Evolutionary conservation across 2,113 vertebrate genomes (phyloP).

Genomic region (Manacus vitellinus): DNA sequence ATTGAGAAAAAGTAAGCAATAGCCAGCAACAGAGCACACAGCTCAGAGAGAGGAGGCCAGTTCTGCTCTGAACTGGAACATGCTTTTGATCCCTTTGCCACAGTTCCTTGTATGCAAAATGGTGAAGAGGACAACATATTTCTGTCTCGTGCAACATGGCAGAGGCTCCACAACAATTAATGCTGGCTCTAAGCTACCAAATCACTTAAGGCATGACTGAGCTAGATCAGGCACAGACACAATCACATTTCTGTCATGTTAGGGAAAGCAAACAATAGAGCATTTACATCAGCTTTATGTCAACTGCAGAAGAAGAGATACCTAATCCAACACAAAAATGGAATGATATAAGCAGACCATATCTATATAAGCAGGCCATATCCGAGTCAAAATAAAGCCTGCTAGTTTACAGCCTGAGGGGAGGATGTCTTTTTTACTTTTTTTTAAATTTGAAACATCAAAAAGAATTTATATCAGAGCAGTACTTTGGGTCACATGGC

Average conservation of each 20-base stretch:
- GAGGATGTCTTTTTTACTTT: fast-evolving
- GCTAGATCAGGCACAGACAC: not conserved
- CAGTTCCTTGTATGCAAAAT: not conserved
- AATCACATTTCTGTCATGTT: slow-evolving; percentile 2
- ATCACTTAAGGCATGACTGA: slow-evolving; percentile 12
- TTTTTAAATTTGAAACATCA: not conserved
- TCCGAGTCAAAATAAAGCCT: not conserved
- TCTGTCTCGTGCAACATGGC: not conserved
- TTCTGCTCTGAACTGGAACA: not conserved
- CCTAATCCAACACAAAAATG: not conserved
- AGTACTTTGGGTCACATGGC: not conserved
- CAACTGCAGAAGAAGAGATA: not conserved
- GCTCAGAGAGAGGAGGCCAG: not conserved
- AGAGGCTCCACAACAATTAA: not conserved
- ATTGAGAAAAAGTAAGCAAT: not conserved
- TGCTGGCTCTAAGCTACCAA: not conserved
- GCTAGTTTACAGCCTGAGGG: not conserved
- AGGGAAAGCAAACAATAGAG: not conserved
- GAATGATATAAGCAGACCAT: not conserved
- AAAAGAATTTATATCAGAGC: not conserved
- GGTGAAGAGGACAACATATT: not conserved
- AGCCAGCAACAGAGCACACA: not conserved
- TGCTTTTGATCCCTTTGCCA: not conserved
- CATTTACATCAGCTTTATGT: not conserved
- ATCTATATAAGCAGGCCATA: not conserved